Evolutionary conservation across 2,797 vertebrate species (phyloP), one percentile per base, ranked within the genome.

Genomic region (Leuciscus waleckii): DNA sequence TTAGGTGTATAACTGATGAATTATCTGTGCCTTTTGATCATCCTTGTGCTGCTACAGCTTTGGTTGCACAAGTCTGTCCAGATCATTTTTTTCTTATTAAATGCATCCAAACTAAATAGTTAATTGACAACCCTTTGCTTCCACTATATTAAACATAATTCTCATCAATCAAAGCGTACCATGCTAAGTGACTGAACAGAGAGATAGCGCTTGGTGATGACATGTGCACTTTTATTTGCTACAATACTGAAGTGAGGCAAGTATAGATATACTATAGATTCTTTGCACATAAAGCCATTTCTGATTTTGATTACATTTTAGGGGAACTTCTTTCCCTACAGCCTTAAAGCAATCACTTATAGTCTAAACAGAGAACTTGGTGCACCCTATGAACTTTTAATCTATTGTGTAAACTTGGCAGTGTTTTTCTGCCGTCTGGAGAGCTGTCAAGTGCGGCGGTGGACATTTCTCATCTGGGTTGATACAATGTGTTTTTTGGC

Each of bases 341-440:
- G 75, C 14, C 23, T 76, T 75, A 56, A 76, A 41, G 23, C 35
- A 77, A 26, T 77, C 35, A 19, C 76, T 41, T 61, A 78, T 26
- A 43, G 39, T 78, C 76, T 41, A 43, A 78, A 61, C 63, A 56
- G 67, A 26, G 39, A 56, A 56, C 16, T 39, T 11, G 19, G 89
- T 80, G 82, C 89, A 91, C 93, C 83, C 74, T 92, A 87, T 88
- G 93, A 90, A 76, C 73, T 58, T 86, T 49, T 49, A 49, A 43
- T 78, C 65, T 67, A 84, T 75, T 78, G 81, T 77, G 67, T 63
- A 89, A 86, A 80, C 83, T 88, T 92, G 87, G 83, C 79, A 87
- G 78, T 85, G 86, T 84, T 89, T 87, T 82, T 85, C 76, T 79
- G 5, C 81, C 71, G 82, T 75, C 71, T 87, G 87, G 85, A 83